Conservation (phyloP, 2,797 vertebrate genomes). For the Choloepus didactylus region DNA sequence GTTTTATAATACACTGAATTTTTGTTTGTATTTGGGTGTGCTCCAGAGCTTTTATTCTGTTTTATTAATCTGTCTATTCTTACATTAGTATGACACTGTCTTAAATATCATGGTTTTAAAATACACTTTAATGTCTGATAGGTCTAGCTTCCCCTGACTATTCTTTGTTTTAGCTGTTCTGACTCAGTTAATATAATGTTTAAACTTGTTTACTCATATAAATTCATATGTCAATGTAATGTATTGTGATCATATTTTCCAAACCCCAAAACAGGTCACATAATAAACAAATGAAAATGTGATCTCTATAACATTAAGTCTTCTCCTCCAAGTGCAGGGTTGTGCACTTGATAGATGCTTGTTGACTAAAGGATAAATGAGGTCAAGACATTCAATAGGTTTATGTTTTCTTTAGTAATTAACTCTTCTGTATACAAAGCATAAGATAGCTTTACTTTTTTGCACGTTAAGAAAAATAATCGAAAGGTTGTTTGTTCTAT, state of each 20-base stretch:
- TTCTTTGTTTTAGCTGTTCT: slow-evolving; percentile 56
- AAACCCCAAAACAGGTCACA: not conserved
- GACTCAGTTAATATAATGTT: slow-evolving; percentile 11
- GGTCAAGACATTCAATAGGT: slow-evolving; percentile 15
- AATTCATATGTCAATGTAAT: slow-evolving; percentile 16
- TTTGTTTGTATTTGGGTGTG: slow-evolving; percentile 45
- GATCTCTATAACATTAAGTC: not conserved
- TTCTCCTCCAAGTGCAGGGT: not conserved
- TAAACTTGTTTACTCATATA: slow-evolving; percentile 1
- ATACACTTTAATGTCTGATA: slow-evolving; percentile 40
- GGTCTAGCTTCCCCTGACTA: not conserved
- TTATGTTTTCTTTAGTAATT: slow-evolving; percentile 56
- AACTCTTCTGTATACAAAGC: not conserved
- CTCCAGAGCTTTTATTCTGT: slow-evolving; percentile 60
- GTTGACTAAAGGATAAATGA: slow-evolving; percentile 40
- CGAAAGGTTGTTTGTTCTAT: slow-evolving; percentile 61
- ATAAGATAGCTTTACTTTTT: slow-evolving; percentile 52
- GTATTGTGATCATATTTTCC: slow-evolving; percentile 34
- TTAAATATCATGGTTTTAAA: slow-evolving; percentile 58
- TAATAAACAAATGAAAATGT: slow-evolving; percentile 31
- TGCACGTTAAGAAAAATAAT: slow-evolving; percentile 59
- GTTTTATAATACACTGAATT: slow-evolving; percentile 57
- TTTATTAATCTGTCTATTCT: slow-evolving; percentile 37
- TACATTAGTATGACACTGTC: not conserved
- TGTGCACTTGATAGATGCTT: not conserved